Evolutionary conservation across 1,140 invertebrate genomes (phyloP).

Genomic region (Drosophila sp.): DNA sequence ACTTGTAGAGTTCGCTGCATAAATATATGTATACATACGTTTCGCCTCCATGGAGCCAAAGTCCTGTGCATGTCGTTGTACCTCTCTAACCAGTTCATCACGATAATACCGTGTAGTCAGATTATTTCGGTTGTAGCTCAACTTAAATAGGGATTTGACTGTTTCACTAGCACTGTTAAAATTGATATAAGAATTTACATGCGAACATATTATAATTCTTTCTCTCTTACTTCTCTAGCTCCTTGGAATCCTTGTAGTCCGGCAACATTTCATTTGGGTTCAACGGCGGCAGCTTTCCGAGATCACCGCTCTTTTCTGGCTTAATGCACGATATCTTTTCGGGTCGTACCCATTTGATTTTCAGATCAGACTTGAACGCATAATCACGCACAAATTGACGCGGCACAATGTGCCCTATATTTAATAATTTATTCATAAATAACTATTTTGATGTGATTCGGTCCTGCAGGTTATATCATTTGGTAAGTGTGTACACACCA

Average conservation of each 20-base stretch:
- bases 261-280: slow-evolving; percentile 77
- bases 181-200: not conserved
- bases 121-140: slow-evolving; percentile 85
- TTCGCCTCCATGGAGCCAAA: slow-evolving; percentile 86
- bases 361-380: slow-evolving; percentile 86
- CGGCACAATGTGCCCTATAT: slow-evolving; percentile 57
- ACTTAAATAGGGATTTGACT: slow-evolving; percentile 86
- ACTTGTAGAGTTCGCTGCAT: not conserved
- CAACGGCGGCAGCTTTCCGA: slow-evolving; percentile 84
- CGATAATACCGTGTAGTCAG: slow-evolving; percentile 79
- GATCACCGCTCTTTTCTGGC: slow-evolving; percentile 87
- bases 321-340: slow-evolving; percentile 86
- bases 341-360: slow-evolving; percentile 88
- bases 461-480: slow-evolving; percentile 65
- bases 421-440: slow-evolving; percentile 76
- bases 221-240: slow-evolving; percentile 85
- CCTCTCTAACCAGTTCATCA: slow-evolving; percentile 85
- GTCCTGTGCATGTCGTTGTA: slow-evolving; percentile 87
- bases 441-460: slow-evolving; percentile 18
- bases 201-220: not conserved
- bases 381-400: slow-evolving; percentile 81
- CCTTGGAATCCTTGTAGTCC: slow-evolving; percentile 85
- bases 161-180: slow-evolving; percentile 85
- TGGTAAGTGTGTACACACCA: slow-evolving; percentile 41
- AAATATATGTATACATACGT: slow-evolving; percentile 82